phyloP scores from a whole-genome alignment of 1,140 invertebrate genomes.

The Dryas iulia region DNA sequence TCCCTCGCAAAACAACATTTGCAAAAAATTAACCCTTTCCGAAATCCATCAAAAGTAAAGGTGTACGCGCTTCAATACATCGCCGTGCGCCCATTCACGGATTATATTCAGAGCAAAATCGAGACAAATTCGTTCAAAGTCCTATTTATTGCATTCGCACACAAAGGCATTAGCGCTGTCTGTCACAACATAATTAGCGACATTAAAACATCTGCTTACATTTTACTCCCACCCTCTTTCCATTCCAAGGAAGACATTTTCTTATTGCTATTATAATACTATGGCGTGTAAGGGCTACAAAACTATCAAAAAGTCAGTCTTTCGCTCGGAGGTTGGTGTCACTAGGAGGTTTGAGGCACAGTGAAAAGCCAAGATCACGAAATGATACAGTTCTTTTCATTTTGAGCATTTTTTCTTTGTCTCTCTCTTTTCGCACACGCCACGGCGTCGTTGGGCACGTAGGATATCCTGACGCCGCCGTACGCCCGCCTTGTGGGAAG shows the following conservation, averaged over 20 bases:
- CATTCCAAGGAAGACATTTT: conserved; percentile 49
- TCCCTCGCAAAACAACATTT: conserved; percentile 34
- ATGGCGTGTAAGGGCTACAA: conserved; percentile 62
- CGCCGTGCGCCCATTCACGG: conserved; percentile 42
- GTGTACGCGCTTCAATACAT: conserved; percentile 41
- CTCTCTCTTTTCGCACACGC: conserved; percentile 87
- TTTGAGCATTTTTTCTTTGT: conserved; percentile 71
- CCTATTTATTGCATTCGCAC: conserved; percentile 44
- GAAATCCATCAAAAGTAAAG: conserved; percentile 43
- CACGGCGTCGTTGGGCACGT: conserved; percentile 93
- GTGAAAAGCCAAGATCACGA: conserved; percentile 81
- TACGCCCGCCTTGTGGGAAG: conserved; percentile 90
- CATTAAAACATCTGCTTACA: conserved; percentile 33
- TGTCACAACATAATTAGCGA: conserved; percentile 50
- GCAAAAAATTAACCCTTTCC: conserved; percentile 40
- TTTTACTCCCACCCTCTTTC: conserved; percentile 36
- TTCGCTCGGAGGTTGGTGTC: conserved; percentile 70
- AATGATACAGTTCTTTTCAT: conserved; percentile 87
- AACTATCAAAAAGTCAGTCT: conserved; percentile 73
- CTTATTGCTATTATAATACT: conserved; percentile 58
- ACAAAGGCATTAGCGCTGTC: conserved; percentile 31
- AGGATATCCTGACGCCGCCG: conserved; percentile 92
- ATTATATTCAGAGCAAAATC: conserved; percentile 46
- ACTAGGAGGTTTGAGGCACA: conserved; percentile 51
- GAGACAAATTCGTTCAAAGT: conserved; percentile 49